Base-by-base conservation (phyloP, 1,140 invertebrate genomes). In the Asobara japonica region DNA sequence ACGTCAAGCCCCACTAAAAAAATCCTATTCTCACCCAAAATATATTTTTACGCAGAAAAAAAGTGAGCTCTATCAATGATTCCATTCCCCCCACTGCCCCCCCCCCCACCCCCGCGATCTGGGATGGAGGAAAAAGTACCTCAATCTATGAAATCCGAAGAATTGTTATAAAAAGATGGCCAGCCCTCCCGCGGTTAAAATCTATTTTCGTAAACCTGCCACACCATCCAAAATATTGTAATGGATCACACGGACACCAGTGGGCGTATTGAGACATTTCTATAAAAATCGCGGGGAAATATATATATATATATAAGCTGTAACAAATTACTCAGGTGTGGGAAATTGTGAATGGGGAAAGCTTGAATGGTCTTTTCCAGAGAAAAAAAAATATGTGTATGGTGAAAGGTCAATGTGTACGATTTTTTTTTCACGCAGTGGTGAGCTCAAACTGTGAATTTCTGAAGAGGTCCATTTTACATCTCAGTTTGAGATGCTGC, bases 191-290 rank as follows among this genome's bases (percentile, higher is more conserved):
- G 64, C 10, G 64, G 33, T 38, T 36, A 38, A 41, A 66, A 41
- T 66, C 64, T 66, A 66, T 66, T 66, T 66, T 66, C 64, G 64
- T 66, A 11, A 65, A 48, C 64, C 41, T 38, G 64, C 29, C 64
- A 66, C 11, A 20, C 25, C n/a, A 30, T 62, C 60, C 29, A 62
- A 62, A 62, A 62, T 62, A 62, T 30, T 62, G 27, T 31, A 18
- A 62, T 62, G 27, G 60, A 62, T 31, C 60, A 31, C 60, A 31
- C 8, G 60, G n/a, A 25, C 18, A 27, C 51, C 51, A 8, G 51
- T 62, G n/a, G 29, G 60, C 60, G 60, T 62, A 27, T 13, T 6
- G 10, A n/a, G n/a, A n/a, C n/a, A n/a, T n/a, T n/a, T n/a, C n/a
- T n/a, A n/a, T n/a, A n/a, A n/a, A n/a, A n/a, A n/a, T n/a, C n/a